Evolutionary conservation across 2,797 vertebrate genomes (phyloP), one percentile per base, ranked within the genome.

Genomic region (Buphagus erythrorhynchus): DNA sequence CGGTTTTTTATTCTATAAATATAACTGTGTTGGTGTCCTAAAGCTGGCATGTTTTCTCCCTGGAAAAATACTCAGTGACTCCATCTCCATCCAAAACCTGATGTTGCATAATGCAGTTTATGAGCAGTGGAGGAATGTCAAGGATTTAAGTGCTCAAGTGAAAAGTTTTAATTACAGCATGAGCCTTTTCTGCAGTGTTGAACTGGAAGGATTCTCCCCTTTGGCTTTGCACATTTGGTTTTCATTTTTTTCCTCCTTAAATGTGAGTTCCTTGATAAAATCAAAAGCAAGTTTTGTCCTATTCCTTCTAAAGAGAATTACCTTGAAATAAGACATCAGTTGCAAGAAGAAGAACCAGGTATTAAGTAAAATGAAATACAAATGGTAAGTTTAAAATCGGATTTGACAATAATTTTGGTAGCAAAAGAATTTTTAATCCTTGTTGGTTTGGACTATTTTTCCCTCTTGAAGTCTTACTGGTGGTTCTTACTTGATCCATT

Each of bases 381-480:
- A 62, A 20, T 40, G 10, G 8, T 10, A 26, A 29, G 25, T 22
- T 54, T 49, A 36, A 62, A 62, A 35, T 49, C 46, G 16, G 18
- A 13, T 81, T 59, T 58, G n/a, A 63, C 29, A 7, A 3, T 36
- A 25, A 36, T 43, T 82, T 59, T 65, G 4, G 13, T 54, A 28
- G 55, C 29, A 43, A 26, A 38, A 33, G 6, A 20, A 16, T 43
- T 88, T 52, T 62, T 33, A 74, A 31, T 43, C 22, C 35, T 63
- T 0, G 0, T 38, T 59, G 9, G 26, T 63, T 73, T 84, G 7
- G 13, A 11, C 8, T 31, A 0, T 12, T 57, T 65, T 43, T 59
- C 28, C 14, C 36, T 68, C 36, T 5, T n/a, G n/a, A 43, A 58
- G 11, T 28, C 40, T 81, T 26, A 16, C 5, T 57, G 19, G 28